Conservation (phyloP, 2,113 vertebrate species). For the Indicator indicator region DNA sequence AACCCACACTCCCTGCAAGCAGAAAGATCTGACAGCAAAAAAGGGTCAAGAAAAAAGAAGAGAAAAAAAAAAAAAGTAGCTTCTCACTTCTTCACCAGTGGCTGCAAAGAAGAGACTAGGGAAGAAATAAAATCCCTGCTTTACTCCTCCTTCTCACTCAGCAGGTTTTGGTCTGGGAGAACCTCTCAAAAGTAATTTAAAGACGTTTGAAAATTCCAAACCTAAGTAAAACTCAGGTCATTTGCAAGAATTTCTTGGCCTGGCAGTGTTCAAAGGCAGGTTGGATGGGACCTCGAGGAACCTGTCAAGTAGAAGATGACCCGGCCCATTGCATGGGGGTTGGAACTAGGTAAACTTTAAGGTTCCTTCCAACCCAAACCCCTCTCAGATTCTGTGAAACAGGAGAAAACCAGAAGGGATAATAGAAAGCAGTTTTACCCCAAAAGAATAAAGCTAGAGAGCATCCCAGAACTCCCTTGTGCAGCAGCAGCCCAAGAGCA, state of each 20-base stretch:
- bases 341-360: no score
- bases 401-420: no score
- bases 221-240: background rate
- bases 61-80: background rate
- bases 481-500: no score
- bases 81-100: slow-evolving; percentile 12
- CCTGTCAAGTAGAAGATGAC: no score
- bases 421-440: no score
- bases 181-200: background rate
- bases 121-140: background rate
- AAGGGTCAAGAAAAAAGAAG: background rate
- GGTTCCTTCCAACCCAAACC: no score
- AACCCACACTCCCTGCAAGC: background rate
- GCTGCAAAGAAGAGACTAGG: background rate
- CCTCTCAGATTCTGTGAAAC: no score
- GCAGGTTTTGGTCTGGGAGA: background rate
- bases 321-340: no score
- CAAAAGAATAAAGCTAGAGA: no score
- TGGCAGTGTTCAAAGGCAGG: no score
- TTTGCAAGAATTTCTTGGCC: background rate
- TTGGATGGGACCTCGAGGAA: no score
- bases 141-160: background rate
- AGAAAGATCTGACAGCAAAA: background rate
- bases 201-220: background rate
- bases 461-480: no score